phyloP scores from a whole-genome alignment of 2,888 invertebrate species.

The Drosophila prolongata region DNA sequence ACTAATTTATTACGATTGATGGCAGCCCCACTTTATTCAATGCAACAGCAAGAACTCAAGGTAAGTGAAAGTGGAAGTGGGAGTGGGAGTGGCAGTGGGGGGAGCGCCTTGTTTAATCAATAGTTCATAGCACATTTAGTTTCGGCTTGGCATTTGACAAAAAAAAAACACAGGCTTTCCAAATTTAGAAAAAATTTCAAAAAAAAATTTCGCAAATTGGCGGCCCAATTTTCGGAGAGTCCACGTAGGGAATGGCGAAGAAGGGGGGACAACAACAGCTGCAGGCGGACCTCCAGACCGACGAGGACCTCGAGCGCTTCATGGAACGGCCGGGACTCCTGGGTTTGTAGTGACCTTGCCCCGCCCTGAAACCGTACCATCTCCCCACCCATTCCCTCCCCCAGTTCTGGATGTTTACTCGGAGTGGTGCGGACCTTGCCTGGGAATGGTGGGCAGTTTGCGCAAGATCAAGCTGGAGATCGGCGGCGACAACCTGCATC shows the following conservation, averaged over 20 bases:
- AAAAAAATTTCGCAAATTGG: neutral
- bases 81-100: too few species aligned
- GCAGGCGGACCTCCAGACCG: slow-evolving; percentile 91
- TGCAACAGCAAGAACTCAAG: neutral
- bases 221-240: neutral
- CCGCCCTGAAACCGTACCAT: too few species aligned
- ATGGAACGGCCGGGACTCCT: slow-evolving; percentile 89
- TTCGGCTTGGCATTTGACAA: slow-evolving; percentile 7
- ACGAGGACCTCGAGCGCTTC: slow-evolving; percentile 94
- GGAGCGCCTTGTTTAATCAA: slow-evolving; percentile 30
- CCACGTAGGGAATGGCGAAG: slow-evolving; percentile 87
- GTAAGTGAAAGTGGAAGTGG: neutral
- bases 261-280: slow-evolving; percentile 91
- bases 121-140: slow-evolving; percentile 26
- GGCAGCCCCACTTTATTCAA: neutral
- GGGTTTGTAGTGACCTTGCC: neutral
- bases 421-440: slow-evolving; percentile 96
- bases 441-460: slow-evolving; percentile 92
- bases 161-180: neutral
- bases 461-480: slow-evolving; percentile 94
- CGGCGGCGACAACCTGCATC: slow-evolving; percentile 91
- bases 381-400: neutral
- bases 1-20: slow-evolving; percentile 62
- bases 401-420: slow-evolving; percentile 94
- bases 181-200: neutral